Percentiles rank a stretch among this genome's conserved stretches.
phyloP scores from a whole-genome alignment of 2,888 invertebrate species.

The Tinea pellionella region DNA sequence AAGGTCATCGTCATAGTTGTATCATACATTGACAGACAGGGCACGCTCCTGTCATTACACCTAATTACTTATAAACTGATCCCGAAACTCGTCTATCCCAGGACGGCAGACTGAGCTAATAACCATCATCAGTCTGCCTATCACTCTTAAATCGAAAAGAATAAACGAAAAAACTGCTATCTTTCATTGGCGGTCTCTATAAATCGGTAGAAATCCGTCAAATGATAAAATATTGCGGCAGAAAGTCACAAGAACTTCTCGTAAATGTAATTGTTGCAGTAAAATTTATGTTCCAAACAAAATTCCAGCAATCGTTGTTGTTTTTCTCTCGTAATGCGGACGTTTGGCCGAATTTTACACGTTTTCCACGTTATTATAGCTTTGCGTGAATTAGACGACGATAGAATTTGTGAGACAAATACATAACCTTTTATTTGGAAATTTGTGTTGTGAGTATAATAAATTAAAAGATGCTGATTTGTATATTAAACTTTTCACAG shows the following conservation, averaged over 20 bases:
- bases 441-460: too few relatives aligned
- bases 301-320: conserved; percentile 6
- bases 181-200: conserved; percentile 15
- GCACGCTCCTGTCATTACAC: too few relatives aligned
- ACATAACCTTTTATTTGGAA: neutral
- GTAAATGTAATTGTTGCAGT: conserved; percentile 25
- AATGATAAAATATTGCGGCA: conserved; percentile 27
- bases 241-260: conserved; percentile 16
- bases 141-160: too few relatives aligned
- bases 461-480: too few relatives aligned
- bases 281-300: conserved; percentile 23
- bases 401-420: neutral
- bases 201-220: conserved; percentile 26
- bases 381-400: neutral
- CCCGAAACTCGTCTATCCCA: too few relatives aligned
- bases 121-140: too few relatives aligned
- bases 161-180: too few relatives aligned
- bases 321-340: conserved; percentile 2
- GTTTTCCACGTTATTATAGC: neutral
- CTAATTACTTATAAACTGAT: too few relatives aligned
- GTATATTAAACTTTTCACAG: too few relatives aligned
- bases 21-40: too few relatives aligned
- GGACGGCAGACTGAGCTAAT: too few relatives aligned
- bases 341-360: neutral
- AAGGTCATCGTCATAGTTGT: too few relatives aligned